Conservation (phyloP, 2,113 vertebrate species). For the Prunella himalayana region DNA sequence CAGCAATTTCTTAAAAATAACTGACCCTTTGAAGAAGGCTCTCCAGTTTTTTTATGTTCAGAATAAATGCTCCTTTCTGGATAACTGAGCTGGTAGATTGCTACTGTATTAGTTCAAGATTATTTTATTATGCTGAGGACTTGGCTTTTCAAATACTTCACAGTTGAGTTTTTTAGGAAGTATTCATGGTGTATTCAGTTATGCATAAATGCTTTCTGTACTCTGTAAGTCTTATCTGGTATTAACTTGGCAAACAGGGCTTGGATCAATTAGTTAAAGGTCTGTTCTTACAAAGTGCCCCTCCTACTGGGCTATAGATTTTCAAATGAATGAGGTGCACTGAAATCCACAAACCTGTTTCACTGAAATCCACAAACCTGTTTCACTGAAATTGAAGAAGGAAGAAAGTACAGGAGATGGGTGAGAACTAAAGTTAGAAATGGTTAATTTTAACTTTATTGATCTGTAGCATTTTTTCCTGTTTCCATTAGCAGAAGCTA, state of each 20-base stretch:
- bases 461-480: background rate
- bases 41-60: background rate
- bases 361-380: background rate
- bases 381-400: conserved; percentile 5
- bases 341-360: background rate
- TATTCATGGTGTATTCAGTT: background rate
- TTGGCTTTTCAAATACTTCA: background rate
- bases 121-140: background rate
- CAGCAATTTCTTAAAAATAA: background rate
- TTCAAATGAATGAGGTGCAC: conserved; percentile 30
- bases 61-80: background rate
- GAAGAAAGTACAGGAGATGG: conserved; percentile 48
- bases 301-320: conserved; percentile 21
- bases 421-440: conserved; percentile 6
- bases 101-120: background rate
- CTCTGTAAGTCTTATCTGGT: conserved; percentile 30
- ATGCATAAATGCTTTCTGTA: background rate
- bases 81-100: background rate
- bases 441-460: background rate
- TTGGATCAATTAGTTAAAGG: background rate
- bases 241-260: conserved; percentile 25
- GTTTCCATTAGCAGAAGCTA: background rate
- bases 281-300: background rate
- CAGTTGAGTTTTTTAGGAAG: background rate
- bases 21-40: background rate